These are phyloP conservation scores for Drosophila prosaltans DNA, from an alignment of 1,140 invertebrate species.

Conservation along the genomic window DNA sequence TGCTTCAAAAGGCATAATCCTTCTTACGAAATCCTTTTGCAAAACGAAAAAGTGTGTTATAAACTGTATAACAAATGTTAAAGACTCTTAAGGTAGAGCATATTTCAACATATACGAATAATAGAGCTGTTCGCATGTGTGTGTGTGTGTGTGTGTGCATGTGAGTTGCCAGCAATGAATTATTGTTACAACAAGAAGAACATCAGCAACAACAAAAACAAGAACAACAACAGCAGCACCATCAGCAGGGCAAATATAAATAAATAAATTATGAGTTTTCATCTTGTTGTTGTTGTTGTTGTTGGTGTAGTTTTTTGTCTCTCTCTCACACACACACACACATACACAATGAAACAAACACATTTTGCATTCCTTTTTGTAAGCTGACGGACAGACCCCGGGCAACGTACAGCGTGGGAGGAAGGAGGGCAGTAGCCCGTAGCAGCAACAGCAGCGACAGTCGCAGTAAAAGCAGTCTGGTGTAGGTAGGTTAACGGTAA, in stretches of 20 bases:
- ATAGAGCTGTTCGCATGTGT: constrained; percentile 32
- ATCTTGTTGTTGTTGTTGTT: constrained; percentile 21
- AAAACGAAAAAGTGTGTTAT: neutral
- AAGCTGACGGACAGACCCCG: constrained; percentile 47
- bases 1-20: too few relatives aligned
- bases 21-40: too few relatives aligned
- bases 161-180: constrained; percentile 68
- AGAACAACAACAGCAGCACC: constrained; percentile 59
- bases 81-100: constrained; percentile 34
- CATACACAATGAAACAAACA: constrained; percentile 34
- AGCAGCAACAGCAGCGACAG: constrained; percentile 10
- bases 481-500: constrained; percentile 39
- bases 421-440: neutral
- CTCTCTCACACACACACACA: constrained; percentile 41
- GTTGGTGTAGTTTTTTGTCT: constrained; percentile 47
- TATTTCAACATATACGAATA: constrained; percentile 14
- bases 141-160: constrained; percentile 32
- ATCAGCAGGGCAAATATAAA: constrained; percentile 58
- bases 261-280: constrained; percentile 76
- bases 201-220: constrained; percentile 47
- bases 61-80: neutral
- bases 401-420: constrained; percentile 23
- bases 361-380: constrained; percentile 60
- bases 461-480: neutral
- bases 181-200: constrained; percentile 74